These are phyloP conservation scores for Octomys mimax DNA, from an alignment of 2,797 vertebrate genomes.

Conservation along the genomic window DNA sequence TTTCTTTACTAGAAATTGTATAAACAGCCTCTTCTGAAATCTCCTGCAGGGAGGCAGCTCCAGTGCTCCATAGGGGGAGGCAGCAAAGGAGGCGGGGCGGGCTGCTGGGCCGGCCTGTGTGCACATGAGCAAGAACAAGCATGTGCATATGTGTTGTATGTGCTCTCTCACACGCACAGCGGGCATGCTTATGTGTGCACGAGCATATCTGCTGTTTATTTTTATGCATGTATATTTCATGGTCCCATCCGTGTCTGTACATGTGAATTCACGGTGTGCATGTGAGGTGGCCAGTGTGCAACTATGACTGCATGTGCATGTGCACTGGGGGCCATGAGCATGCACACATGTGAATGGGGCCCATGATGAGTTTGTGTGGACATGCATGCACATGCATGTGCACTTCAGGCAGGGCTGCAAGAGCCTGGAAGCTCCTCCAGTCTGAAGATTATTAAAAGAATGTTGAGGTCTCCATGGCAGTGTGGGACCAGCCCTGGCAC, in stretches of 20 bases:
- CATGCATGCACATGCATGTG: fast-evolving
- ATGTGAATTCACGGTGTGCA: fast-evolving
- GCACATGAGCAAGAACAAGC: background rate
- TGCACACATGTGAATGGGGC: fast-evolving
- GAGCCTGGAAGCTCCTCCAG: conserved; percentile 33
- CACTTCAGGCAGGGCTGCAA: background rate
- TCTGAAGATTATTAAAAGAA: conserved; percentile 60
- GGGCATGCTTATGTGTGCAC: background rate
- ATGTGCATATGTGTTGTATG: background rate
- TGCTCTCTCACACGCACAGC: no score
- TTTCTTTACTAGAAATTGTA: conserved; percentile 86
- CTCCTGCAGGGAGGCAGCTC: conserved; percentile 77
- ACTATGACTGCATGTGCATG: background rate
- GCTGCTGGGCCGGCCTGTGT: background rate
- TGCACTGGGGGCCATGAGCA: background rate
- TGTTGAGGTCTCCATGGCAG: conserved; percentile 20
- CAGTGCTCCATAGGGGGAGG: conserved; percentile 75
- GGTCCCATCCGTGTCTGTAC: fast-evolving
- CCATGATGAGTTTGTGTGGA: fast-evolving
- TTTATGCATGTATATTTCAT: no score
- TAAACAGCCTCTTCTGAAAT: conserved; percentile 88
- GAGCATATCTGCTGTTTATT: background rate
- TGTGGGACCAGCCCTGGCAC: conserved; percentile 26
- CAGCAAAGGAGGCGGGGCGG: background rate
- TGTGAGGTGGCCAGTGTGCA: background rate